Conservation (phyloP, 2,888 invertebrate species). For the Perdita meconis region DNA sequence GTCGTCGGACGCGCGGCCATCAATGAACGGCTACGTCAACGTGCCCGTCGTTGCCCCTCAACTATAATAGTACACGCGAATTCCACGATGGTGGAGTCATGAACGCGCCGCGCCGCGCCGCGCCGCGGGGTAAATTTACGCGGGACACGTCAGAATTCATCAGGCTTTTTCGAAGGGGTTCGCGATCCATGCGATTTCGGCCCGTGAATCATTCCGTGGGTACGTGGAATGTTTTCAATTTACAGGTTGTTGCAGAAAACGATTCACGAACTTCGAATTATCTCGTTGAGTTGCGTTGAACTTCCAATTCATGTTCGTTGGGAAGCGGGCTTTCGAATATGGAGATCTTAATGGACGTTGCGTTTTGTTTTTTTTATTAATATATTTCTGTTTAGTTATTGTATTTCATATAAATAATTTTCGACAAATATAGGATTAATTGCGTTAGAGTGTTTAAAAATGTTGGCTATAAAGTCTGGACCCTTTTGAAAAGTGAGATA, state of each 20-base stretch:
- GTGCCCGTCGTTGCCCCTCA: slow-evolving; percentile 6
- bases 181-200: background rate
- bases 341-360: too few relatives aligned
- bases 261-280: background rate
- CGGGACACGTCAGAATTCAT: slow-evolving; percentile 45
- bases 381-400: too few relatives aligned
- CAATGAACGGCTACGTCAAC: slow-evolving; percentile 63
- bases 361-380: too few relatives aligned
- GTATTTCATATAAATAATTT: too few relatives aligned
- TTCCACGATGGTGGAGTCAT: slow-evolving; percentile 32
- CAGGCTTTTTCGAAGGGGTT: background rate
- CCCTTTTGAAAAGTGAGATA: too few relatives aligned
- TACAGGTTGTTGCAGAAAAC: background rate
- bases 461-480: too few relatives aligned
- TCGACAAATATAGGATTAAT: too few relatives aligned
- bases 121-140: slow-evolving; percentile 57
- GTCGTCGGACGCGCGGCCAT: slow-evolving; percentile 36
- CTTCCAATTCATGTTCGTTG: too few relatives aligned
- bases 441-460: too few relatives aligned
- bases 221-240: background rate
- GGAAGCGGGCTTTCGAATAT: too few relatives aligned
- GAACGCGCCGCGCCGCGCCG: slow-evolving; percentile 21
- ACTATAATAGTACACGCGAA: slow-evolving; percentile 46
- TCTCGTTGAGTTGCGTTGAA: background rate
- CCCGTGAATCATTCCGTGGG: background rate